Evolutionary conservation across 2,113 vertebrate species (phyloP).

Genomic region (Nycticebus coucang): DNA sequence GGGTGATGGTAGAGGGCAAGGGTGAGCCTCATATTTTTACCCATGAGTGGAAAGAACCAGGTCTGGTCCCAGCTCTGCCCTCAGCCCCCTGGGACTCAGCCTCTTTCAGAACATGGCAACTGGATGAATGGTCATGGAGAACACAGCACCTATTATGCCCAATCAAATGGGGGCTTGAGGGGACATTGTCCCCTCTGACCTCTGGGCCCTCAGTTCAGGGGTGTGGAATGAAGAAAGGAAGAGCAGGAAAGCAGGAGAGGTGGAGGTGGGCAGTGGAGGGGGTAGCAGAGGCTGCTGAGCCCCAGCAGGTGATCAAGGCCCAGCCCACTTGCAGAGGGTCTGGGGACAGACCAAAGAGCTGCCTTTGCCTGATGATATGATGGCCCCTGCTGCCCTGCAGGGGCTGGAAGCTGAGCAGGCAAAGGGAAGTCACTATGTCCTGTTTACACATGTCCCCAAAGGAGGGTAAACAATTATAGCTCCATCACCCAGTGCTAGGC

Average conservation of each 20-base stretch:
- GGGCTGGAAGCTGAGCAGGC: not conserved
- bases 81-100: not conserved
- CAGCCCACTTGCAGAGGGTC: not conserved
- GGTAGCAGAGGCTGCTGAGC: not conserved
- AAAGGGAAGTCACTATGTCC: not conserved
- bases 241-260: not conserved
- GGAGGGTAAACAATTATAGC: not conserved
- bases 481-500: fast-evolving
- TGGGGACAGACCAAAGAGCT: not conserved
- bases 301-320: not conserved
- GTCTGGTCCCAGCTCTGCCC: too few species aligned
- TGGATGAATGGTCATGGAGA: fast-evolving
- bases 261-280: not conserved
- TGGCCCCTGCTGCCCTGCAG: not conserved
- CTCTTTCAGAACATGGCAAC: not conserved
- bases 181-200: not conserved
- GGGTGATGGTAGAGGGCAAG: not conserved
- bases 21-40: too few species aligned
- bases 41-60: not conserved
- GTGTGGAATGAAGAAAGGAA: not conserved
- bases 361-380: not conserved
- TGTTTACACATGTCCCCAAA: not conserved
- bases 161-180: too few species aligned
- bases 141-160: not conserved
- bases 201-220: not conserved